Percentiles rank a stretch among this genome's conserved stretches.
Evolutionary conservation across 2,113 vertebrate species (phyloP).

Genomic region (Ceratotherium simum): DNA sequence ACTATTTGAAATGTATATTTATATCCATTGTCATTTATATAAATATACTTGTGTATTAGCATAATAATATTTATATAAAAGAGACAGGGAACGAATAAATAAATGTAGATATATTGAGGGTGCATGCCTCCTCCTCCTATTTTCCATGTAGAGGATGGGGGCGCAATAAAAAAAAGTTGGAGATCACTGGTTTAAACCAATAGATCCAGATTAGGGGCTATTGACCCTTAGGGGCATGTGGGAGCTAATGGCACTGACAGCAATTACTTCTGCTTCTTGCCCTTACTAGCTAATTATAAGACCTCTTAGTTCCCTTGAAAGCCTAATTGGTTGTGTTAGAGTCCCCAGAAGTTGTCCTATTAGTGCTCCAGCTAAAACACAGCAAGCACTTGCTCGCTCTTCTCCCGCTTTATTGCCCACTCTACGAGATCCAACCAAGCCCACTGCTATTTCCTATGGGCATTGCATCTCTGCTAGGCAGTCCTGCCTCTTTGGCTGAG

Average conservation of each 20-base stretch:
- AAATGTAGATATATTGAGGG: background rate
- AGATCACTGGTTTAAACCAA: background rate
- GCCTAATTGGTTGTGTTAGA: background rate
- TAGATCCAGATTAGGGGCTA: background rate
- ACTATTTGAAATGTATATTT: background rate
- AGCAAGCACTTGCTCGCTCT: background rate
- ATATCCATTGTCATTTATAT: background rate
- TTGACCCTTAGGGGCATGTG: no score
- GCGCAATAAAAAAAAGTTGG: background rate
- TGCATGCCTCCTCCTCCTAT: no score
- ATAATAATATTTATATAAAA: background rate
- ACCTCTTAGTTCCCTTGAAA: background rate
- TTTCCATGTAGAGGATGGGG: background rate
- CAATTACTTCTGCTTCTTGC: background rate
- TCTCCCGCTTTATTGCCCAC: background rate
- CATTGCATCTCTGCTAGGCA: no score
- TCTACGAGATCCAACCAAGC: background rate
- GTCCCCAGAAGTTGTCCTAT: background rate
- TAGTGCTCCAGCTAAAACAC: background rate
- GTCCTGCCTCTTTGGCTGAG: background rate
- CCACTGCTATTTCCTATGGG: background rate
- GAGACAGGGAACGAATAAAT: background rate
- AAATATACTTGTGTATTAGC: background rate
- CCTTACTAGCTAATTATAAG: background rate
- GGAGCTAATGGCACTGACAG: no score